Conservation (phyloP, 2,113 vertebrate species). For the human (Homo sapiens) region GRCh38 chr1:164296501-164297000, state of each 20-base stretch:
- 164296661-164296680: background rate
- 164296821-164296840: background rate
- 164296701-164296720: background rate
- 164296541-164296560: conserved; percentile 31
- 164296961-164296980: background rate
- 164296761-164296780: background rate
- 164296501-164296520: conserved; percentile 3
- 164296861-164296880: background rate
- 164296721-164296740: background rate
- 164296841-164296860: background rate
- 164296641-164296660: background rate
- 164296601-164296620: background rate
- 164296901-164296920: background rate
- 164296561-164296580: background rate
- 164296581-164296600: background rate
- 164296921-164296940: background rate
- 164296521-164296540: conserved; percentile 16
- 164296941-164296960: background rate
- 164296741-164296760: background rate
- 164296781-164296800: background rate
- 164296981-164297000: background rate
- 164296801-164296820: background rate
- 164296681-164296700: background rate
- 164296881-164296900: no score
- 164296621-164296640: background rate